phyloP scores from a whole-genome alignment of 2,113 vertebrate genomes.

The Salvelinus namaycush region DNA sequence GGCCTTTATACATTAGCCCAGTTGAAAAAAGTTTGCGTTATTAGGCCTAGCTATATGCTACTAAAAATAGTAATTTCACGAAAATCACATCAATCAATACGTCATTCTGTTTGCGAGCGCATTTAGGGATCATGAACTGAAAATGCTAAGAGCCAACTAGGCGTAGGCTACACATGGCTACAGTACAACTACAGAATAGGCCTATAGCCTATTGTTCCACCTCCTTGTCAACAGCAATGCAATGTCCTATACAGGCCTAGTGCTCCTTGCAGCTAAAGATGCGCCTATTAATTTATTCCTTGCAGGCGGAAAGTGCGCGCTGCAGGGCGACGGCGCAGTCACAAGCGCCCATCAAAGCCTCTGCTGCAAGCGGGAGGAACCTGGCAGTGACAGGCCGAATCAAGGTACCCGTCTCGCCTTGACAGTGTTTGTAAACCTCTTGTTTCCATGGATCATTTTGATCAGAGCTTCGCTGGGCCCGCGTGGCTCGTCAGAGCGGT shows the following conservation, averaged over 20 bases:
- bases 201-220: no score
- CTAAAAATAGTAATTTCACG: no score
- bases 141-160: not conserved
- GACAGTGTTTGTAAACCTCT: conserved; percentile 90
- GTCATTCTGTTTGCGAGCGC: not conserved
- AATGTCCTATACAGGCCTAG: no score
- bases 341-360: conserved; percentile 16
- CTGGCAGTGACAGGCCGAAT: conserved; percentile 66
- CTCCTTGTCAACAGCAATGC: conserved; percentile 1
- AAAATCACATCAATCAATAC: no score
- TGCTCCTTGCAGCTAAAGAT: not conserved
- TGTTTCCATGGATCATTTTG: conserved; percentile 82
- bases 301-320: not conserved
- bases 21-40: no score
- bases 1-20: no score
- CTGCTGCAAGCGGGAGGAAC: conserved; percentile 28
- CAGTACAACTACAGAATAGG: no score
- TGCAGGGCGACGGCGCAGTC: not conserved
- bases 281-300: conserved; percentile 2
- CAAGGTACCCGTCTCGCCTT: conserved; percentile 70
- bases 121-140: not conserved
- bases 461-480: conserved; percentile 72
- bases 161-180: not conserved
- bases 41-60: no score
- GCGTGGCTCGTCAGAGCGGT: conserved; percentile 65